Evolutionary conservation across 2,797 vertebrate species (phyloP).

Genomic region (Acanthurus tractus): DNA sequence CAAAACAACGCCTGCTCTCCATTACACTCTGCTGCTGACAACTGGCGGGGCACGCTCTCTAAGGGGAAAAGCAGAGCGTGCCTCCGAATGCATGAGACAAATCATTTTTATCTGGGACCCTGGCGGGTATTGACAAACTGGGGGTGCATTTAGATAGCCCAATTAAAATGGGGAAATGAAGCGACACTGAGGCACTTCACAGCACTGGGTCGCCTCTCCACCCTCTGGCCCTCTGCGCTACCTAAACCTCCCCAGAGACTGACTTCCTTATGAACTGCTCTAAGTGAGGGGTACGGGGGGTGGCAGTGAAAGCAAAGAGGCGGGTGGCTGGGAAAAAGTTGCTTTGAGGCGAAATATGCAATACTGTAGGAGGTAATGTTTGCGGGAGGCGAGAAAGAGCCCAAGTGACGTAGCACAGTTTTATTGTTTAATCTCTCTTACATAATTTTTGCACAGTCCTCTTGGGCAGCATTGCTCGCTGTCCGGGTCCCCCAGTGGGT

Average conservation of each 20-base stretch:
- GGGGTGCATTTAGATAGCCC: slow-evolving; percentile 89
- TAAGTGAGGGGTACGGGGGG: slow-evolving; percentile 36
- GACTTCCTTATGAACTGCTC: slow-evolving; percentile 49
- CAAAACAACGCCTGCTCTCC: slow-evolving; percentile 74
- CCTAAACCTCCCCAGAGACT: slow-evolving; percentile 68
- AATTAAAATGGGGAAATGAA: slow-evolving; percentile 89
- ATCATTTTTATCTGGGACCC: slow-evolving; percentile 87
- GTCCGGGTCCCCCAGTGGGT: slow-evolving; percentile 21
- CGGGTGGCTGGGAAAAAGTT: slow-evolving; percentile 44
- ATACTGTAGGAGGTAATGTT: slow-evolving; percentile 22
- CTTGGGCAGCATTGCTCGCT: slow-evolving; percentile 1
- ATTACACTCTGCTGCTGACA: slow-evolving; percentile 75
- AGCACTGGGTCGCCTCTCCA: slow-evolving; percentile 67
- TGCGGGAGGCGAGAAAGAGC: slow-evolving; percentile 23
- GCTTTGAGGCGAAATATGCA: slow-evolving; percentile 61
- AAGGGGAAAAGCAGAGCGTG: slow-evolving; percentile 78
- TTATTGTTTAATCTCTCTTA: slow-evolving; percentile 22
- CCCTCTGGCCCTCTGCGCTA: slow-evolving; percentile 58
- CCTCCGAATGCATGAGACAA: slow-evolving; percentile 83
- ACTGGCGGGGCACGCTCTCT: slow-evolving; percentile 68
- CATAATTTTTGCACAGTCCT: slow-evolving; percentile 27
- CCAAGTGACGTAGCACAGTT: slow-evolving; percentile 32
- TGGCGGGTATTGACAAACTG: slow-evolving; percentile 85
- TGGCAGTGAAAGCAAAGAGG: slow-evolving; percentile 50
- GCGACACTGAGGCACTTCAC: slow-evolving; percentile 80